Evolutionary conservation across 2,797 vertebrate genomes (phyloP), one percentile per base, ranked within the genome.

Genomic region (Myotis findleyi): DNA sequence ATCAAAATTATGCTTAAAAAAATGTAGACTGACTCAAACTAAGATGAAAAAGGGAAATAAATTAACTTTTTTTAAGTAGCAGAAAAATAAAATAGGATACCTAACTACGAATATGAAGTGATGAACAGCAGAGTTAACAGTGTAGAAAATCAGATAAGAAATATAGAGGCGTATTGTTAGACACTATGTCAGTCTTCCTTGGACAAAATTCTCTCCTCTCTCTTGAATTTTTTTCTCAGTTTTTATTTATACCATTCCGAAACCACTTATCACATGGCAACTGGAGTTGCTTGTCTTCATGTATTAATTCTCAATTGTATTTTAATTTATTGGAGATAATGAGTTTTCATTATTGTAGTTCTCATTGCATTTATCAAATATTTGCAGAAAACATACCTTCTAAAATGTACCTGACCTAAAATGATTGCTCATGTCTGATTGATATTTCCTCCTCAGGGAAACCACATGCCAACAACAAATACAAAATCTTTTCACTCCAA

Each of bases 1-100:
- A 41, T 85, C 14, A 80, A 94, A 41, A 79, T 96, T 36, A 64
- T 81, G 51, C 44, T 93, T 87, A 10, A 62, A 79, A 79, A 66
- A 69, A 11, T 30, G 17, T 47, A 72, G 18, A 86, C 16, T 87
- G 27, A 76, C 25, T 73, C 30, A 85, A 47, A 20, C 7, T 68
- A 91, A 85, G 38, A 81, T 49, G 38, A 36, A 69, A 72, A 81
- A 85, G 49, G 6, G 14, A 84, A 80, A 64, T 41, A 30, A 36
- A 30, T 38, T 55, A 21, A 77, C 2, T 69, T 30, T 85, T 86
- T 55, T 96, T 13, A 64, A 79, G 3, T 89, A 69, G 44, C 14
- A 83, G 18, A 3, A 89, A 89, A 73, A 79, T 30, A 77, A 81
- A 93, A 27, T 51, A 12, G 8, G 16, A 69, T 57, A 73, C 41